Conservation (phyloP, 2,797 vertebrate genomes). For the Helicolenus hilgendorfi region DNA sequence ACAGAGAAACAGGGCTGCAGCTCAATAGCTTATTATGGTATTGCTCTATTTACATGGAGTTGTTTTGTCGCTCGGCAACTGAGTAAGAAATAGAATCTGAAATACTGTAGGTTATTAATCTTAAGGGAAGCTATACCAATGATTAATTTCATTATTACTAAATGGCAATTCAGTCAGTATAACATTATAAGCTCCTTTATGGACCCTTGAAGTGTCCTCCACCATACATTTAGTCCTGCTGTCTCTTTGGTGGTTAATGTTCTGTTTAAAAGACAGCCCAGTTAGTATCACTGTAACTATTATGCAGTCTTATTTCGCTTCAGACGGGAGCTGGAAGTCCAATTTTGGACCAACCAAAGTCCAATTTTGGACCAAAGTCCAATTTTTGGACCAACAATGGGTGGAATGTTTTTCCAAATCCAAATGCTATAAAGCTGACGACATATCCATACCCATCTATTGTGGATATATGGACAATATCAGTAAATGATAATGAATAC, state of each 20-base stretch:
- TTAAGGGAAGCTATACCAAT: not conserved
- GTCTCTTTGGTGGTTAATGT: not conserved
- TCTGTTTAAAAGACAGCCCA: not conserved
- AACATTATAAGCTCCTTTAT: not conserved
- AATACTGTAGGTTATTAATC: not conserved
- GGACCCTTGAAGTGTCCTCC: not conserved
- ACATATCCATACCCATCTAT: not conserved
- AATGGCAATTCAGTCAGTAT: not conserved
- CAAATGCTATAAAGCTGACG: not conserved
- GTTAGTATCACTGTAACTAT: not conserved
- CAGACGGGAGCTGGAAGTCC: not conserved
- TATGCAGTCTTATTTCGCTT: not conserved
- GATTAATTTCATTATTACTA: not conserved
- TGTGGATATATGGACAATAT: not conserved
- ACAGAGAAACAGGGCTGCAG: not conserved
- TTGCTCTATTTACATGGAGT: not conserved
- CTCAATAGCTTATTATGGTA: not conserved
- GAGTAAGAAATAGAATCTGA: not conserved
- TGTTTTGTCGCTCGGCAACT: not conserved
- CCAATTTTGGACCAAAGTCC: not conserved
- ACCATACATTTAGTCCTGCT: not conserved
- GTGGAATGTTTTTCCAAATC: not conserved
- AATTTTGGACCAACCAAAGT: too few species aligned
- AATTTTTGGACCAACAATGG: not conserved
- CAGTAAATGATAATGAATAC: not conserved